Evolutionary conservation across 2,113 vertebrate species (phyloP), one percentile per base, ranked within the genome.

Genomic region (Brevimyrus niger): DNA sequence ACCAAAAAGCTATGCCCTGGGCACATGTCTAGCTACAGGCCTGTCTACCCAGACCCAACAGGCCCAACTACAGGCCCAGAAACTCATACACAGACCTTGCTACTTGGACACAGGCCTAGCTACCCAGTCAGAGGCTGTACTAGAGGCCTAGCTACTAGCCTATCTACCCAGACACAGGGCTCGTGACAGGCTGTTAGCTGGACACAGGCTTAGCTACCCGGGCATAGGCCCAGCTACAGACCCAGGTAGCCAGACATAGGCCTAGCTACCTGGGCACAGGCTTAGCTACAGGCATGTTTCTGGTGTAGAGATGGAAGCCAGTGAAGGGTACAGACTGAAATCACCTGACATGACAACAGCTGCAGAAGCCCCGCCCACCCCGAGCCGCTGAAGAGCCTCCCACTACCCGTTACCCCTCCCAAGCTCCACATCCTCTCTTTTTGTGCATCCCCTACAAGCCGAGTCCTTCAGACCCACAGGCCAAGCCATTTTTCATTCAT

Each of bases 281-380:
- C 86, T 23, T 58, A 87, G 35, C 51, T 55, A 42, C 86, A 35
- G 46, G 6, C 65, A 80, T 46, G 61, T 50, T 69, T 88, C 46
- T 11, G 46, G 76, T 38, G 27, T 51, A 50, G 69, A 82, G 21
- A 73, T 27, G 87, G 23, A 46, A n/a, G n/a, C 38, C 42, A 38
- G 38, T 89, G 88, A 89, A 89, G 69, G 82, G 53, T 83, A 69
- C 88, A 27, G 80, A 83, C 44, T 89, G 73, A 89, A 89, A 82
- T 17, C 13, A 65, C 35, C 73, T 82, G 73, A 82, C 19, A 89
- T 31, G 73, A 27, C 73, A 42, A n/a, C 17, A 80, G 17, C 47
- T 21, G 35, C 53, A 42, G 17, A 38, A 58, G 15, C 42, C 23
- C 51, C 31, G 4, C 55, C 47, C 27, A 82, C 48, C 7, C 19